Evolutionary conservation across 2,888 invertebrate genomes (phyloP).

Genomic region (Eupithecia inturbata): DNA sequence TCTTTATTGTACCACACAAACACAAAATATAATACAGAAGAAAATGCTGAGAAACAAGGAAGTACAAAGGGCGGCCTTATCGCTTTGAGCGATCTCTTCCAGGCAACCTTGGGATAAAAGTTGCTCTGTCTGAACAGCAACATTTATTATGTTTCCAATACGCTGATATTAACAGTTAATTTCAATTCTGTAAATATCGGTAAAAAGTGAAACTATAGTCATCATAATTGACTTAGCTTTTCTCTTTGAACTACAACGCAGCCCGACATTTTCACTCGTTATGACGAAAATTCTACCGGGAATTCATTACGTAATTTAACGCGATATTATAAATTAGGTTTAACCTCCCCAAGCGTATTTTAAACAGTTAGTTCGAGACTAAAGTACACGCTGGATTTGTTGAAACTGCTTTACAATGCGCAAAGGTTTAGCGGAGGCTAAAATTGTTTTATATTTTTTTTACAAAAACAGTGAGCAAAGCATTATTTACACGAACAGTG

Average conservation of each 20-base stretch:
- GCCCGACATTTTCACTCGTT: conserved; percentile 56
- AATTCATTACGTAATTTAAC: conserved; percentile 71
- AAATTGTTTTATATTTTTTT: too few species aligned
- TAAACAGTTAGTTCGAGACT: conserved; percentile 58
- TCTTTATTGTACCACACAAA: too few species aligned
- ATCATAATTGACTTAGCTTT: background rate
- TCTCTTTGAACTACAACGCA: conserved; percentile 1
- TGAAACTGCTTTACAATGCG: conserved; percentile 1
- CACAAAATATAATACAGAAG: too few species aligned
- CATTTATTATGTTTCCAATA: too few species aligned
- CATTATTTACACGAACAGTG: conserved; percentile 14
- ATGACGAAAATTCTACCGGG: conserved; percentile 58
- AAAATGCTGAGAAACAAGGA: too few species aligned
- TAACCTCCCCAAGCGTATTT: conserved; percentile 58
- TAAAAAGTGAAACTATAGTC: background rate
- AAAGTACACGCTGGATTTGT: conserved; percentile 46
- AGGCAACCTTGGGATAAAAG: too few species aligned
- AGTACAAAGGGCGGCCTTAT: too few species aligned
- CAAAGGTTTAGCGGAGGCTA: too few species aligned
- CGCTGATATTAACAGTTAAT: too few species aligned
- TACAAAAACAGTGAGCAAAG: conserved; percentile 10
- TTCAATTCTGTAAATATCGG: background rate
- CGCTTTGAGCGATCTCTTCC: too few species aligned
- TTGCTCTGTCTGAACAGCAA: too few species aligned
- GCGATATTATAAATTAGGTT: conserved; percentile 67